These are phyloP conservation scores for Himalopsyche japonica DNA, from an alignment of 2,888 invertebrate genomes.

Conservation along the genomic window DNA sequence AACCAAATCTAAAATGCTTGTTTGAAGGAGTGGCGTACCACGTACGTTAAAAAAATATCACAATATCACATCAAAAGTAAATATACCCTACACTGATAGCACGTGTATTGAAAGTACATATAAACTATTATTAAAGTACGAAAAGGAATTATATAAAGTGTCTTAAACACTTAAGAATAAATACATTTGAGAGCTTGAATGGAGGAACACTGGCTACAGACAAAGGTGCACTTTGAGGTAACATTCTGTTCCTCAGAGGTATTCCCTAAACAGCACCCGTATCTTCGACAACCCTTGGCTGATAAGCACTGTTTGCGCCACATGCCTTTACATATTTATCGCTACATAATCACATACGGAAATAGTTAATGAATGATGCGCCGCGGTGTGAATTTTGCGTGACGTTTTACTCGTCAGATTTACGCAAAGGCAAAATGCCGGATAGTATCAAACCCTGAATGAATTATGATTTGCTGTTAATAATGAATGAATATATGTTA, in stretches of 20 bases:
- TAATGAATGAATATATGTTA: too few species aligned
- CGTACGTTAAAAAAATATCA: too few species aligned
- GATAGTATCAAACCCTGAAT: not conserved
- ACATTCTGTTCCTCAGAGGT: not conserved
- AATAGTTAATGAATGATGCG: not conserved
- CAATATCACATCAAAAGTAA: too few species aligned
- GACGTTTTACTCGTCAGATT: not conserved
- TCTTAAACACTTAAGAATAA: too few species aligned
- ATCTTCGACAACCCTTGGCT: not conserved
- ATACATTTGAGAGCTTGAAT: too few species aligned
- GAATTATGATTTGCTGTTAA: not conserved
- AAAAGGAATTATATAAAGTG: too few species aligned
- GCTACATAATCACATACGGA: not conserved
- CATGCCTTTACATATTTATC: not conserved
- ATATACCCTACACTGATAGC: too few species aligned
- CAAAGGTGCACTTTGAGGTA: not conserved
- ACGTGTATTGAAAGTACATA: too few species aligned
- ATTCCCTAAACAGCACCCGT: not conserved
- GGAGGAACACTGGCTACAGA: not conserved
- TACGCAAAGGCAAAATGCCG: not conserved
- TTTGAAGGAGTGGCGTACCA: too few species aligned
- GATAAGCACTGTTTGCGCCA: not conserved
- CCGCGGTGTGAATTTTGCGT: not conserved
- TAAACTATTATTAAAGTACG: too few species aligned
- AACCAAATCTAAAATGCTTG: too few species aligned